These are phyloP conservation scores for Ommatoiulus sabulosus DNA, from an alignment of 2,888 invertebrate species.

Conservation along the genomic window DNA sequence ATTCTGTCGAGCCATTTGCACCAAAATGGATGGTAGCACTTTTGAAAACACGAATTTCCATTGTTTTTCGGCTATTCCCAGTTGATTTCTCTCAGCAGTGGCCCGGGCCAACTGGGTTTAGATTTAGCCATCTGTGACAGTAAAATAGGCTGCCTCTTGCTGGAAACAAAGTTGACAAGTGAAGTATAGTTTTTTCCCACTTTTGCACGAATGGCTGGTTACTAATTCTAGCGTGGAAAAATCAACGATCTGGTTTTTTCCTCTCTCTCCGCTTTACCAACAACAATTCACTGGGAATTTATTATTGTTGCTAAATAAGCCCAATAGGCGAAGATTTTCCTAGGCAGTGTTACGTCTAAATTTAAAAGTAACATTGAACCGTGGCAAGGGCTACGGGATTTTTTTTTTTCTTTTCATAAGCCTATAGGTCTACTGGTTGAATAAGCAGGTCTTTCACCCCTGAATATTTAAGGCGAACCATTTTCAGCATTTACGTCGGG, in stretches of 20 bases:
- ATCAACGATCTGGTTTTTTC: background rate
- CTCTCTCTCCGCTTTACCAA: conserved; percentile 2
- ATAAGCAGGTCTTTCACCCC: conserved; percentile 34
- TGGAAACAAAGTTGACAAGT: conserved; percentile 34
- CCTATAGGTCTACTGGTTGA: conserved; percentile 19
- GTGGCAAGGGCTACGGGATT: background rate
- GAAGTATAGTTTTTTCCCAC: conserved; percentile 32
- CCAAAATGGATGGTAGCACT: background rate
- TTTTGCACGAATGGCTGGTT: conserved; percentile 34
- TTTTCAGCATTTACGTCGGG: conserved; percentile 7
- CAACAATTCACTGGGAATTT: conserved; percentile 34
- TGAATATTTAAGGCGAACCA: background rate
- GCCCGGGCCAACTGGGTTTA: background rate
- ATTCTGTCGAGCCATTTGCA: background rate
- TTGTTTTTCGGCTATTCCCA: background rate
- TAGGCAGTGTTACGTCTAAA: conserved; percentile 27
- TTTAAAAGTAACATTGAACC: conserved; percentile 34
- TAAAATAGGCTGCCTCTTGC: conserved; percentile 25
- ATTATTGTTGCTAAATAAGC: conserved; percentile 34
- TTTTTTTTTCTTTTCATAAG: background rate
- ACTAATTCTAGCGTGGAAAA: conserved; percentile 26
- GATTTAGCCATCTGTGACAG: conserved; percentile 34
- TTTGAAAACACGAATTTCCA: background rate
- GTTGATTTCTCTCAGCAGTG: too few species aligned
- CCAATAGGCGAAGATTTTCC: background rate